A percentile compares a stretch with the other conserved stretches of the same genome.
These are phyloP conservation scores for Drosophila hydei DNA, from an alignment of 1,140 invertebrate species.

Conservation along the genomic window DNA sequence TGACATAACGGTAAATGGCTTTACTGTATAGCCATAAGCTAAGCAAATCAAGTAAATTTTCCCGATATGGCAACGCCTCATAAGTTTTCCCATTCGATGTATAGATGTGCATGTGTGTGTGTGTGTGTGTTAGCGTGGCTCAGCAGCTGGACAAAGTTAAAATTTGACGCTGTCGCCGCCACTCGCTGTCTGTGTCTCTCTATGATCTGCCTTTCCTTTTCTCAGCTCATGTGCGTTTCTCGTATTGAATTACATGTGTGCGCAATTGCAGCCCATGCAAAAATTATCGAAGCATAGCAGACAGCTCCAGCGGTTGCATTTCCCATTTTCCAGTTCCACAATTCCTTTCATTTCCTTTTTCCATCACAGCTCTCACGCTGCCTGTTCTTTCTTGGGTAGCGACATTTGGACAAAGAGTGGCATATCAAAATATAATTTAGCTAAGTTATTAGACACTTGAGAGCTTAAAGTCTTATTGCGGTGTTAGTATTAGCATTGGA, in stretches of 20 bases:
- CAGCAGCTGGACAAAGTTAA: conserved; percentile 27
- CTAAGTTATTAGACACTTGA: too few species aligned
- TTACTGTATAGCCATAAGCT: conserved; percentile 55
- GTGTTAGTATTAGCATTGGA: too few species aligned
- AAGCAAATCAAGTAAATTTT: conserved; percentile 64
- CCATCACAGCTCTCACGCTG: not conserved
- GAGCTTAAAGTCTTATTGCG: too few species aligned
- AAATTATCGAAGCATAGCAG: conserved; percentile 55
- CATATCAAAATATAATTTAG: not conserved
- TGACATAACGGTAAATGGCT: conserved; percentile 73
- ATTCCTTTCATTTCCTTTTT: conserved; percentile 21
- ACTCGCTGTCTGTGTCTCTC: not conserved
- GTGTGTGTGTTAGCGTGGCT: not conserved
- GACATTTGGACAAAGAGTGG: not conserved
- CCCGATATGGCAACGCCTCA: conserved; percentile 26
- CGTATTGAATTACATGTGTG: conserved; percentile 35
- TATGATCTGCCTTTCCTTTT: not conserved
- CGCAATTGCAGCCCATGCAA: conserved; percentile 49
- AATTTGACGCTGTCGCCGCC: conserved; percentile 14
- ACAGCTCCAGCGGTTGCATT: conserved; percentile 22
- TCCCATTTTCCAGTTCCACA: conserved; percentile 34
- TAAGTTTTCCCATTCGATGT: conserved; percentile 6
- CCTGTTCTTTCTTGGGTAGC: not conserved
- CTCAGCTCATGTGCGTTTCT: not conserved
- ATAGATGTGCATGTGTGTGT: not conserved